phyloP scores from a whole-genome alignment of 2,113 vertebrate genomes.

The Prinia subflava region DNA sequence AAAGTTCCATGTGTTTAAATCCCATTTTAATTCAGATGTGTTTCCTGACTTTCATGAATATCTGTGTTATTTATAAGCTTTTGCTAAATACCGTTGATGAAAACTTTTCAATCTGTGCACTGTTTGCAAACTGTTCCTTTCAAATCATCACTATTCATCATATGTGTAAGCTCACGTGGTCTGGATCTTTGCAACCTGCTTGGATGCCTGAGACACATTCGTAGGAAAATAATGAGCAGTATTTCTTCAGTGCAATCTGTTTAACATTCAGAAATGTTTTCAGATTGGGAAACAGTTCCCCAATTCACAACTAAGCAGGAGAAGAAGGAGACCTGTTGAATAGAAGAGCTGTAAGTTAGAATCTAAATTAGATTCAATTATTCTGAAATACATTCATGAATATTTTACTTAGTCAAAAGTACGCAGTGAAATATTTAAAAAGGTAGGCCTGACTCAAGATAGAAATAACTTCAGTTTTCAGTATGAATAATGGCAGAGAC shows the following conservation, averaged over 20 bases:
- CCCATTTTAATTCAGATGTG: background rate
- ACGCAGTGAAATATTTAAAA: constrained; percentile 43
- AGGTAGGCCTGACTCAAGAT: background rate
- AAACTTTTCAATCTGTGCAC: constrained; percentile 44
- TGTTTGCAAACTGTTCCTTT: constrained; percentile 46
- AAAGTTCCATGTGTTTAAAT: background rate
- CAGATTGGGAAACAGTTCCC: background rate
- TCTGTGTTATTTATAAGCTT: constrained; percentile 23
- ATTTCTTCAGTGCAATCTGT: constrained; percentile 5
- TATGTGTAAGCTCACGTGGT: constrained; percentile 3
- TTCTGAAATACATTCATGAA: constrained; percentile 52
- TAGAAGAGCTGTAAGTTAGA: background rate
- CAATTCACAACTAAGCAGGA: background rate
- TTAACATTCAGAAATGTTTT: constrained; percentile 23
- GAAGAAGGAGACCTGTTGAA: constrained; percentile 27
- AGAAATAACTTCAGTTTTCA: background rate
- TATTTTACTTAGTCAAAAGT: constrained; percentile 44
- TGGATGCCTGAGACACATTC: background rate
- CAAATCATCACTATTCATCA: constrained; percentile 43
- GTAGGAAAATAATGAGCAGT: constrained; percentile 8
- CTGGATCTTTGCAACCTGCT: background rate
- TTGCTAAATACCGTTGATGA: background rate
- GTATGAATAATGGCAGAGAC: background rate
- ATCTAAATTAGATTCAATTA: constrained; percentile 24
- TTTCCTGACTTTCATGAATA: background rate